Base-by-base conservation (phyloP, 2,113 vertebrate species). In the Vimba vimba region DNA sequence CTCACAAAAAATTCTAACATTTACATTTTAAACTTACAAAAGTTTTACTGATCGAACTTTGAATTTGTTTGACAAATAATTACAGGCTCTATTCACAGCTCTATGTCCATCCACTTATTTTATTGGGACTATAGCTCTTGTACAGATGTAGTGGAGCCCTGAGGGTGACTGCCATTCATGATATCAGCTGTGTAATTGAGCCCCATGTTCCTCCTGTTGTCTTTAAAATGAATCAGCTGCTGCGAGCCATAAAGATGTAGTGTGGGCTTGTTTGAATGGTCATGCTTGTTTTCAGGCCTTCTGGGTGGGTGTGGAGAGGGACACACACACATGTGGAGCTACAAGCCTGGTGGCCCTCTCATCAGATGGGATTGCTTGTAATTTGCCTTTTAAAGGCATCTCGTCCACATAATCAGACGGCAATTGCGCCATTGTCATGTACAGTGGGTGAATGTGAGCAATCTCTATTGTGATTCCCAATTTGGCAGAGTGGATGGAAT, bases 371-470 rank as follows among this genome's bases (percentile, higher is more conserved):
- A 91, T 91, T 92, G 91, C 88, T 92, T 85, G 91, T 95, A 93
- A 92, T 94, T 92, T 89, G 85, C 84, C 86, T 87, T 93, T 94
- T 95, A 96, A 94, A 93, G 91, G 90, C 89, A 91, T 90, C 17
- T 39, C 86, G 92, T 91, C 89, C 86, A 91, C 91, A 91, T 91
- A 87, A 94, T 85, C 88, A 45, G 89, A 89, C 75, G 87, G 77
- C 90, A 91, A 94, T 93, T 76, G 86, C 79, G 80, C 83, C 86
- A 88, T 93, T 92, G 89, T 90, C 89, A 91, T 92, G 91, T 86
- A 92, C 39, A 69, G 78, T 91, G 85, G 75, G 87, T 86, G 36
- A 82, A 50, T 80, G 45, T 64, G 71, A 78, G 4, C 43, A 47
- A 74, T 69, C 23, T 43, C 87, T 85, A 84, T 86, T 86, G 88